These are phyloP conservation scores for Hipparchia sbordonii DNA, from an alignment of 2,888 invertebrate species.

Conservation along the genomic window DNA sequence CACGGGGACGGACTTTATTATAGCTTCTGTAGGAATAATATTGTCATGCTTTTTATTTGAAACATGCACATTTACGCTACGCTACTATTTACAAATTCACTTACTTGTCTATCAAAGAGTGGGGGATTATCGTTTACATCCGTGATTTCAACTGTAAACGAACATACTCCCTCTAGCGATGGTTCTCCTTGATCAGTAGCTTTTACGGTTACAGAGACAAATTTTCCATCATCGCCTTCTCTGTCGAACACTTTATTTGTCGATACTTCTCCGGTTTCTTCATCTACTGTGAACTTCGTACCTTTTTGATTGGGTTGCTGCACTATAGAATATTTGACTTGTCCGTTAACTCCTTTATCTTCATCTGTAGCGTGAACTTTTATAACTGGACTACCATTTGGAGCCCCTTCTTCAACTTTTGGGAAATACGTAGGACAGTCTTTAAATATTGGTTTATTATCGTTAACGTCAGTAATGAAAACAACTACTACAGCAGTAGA, in stretches of 20 bases:
- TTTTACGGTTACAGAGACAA: constrained; percentile 97
- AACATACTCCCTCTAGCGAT: constrained; percentile 98
- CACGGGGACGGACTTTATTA: constrained; percentile 51
- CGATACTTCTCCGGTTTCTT: constrained; percentile 96
- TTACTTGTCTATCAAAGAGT: constrained; percentile 96
- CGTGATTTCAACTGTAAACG: constrained; percentile 98
- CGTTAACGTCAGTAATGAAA: constrained; percentile 98
- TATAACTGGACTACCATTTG: constrained; percentile 96
- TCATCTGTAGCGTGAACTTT: constrained; percentile 97
- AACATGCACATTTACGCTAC: constrained; percentile 28
- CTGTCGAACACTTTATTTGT: constrained; percentile 98
- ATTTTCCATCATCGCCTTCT: constrained; percentile 98
- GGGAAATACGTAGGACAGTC: constrained; percentile 96
- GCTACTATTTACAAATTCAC: constrained; percentile 49
- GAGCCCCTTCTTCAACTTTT: constrained; percentile 96
- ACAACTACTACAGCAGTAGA: constrained; percentile 97
- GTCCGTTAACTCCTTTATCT: constrained; percentile 97
- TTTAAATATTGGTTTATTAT: constrained; percentile 97
- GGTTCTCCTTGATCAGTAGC: constrained; percentile 99
- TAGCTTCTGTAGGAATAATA: constrained; percentile 41
- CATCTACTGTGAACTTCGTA: constrained; percentile 97
- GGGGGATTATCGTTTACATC: constrained; percentile 99
- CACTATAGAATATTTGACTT: constrained; percentile 98
- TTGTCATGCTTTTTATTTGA: constrained; percentile 14
- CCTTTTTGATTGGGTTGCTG: constrained; percentile 97